Conservation (phyloP, 2,113 vertebrate genomes). For the Bubo bubo region DNA sequence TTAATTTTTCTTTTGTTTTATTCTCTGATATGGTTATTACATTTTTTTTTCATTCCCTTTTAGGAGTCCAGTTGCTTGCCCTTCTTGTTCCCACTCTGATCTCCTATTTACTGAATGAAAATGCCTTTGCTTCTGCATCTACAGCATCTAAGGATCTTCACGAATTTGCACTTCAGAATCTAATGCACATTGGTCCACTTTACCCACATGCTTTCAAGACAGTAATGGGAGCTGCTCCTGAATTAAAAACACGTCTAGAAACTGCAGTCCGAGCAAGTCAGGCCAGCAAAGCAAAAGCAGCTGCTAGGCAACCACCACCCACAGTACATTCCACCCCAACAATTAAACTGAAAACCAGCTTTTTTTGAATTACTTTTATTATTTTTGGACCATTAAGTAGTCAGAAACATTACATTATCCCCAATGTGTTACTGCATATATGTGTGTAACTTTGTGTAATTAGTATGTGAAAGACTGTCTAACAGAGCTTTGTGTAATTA, state of each 20-base stretch:
- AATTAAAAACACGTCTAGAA: slow-evolving; percentile 92
- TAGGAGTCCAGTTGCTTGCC: slow-evolving; percentile 93
- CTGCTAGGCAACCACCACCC: slow-evolving; percentile 86
- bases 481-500: slow-evolving; percentile 38
- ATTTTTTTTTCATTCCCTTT: neutral
- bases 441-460: slow-evolving; percentile 49
- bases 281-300: slow-evolving; percentile 91
- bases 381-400: slow-evolving; percentile 52
- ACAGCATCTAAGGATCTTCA: slow-evolving; percentile 88
- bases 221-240: slow-evolving; percentile 95
- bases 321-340: slow-evolving; percentile 89
- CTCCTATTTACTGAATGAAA: slow-evolving; percentile 95
- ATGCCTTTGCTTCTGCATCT: slow-evolving; percentile 85
- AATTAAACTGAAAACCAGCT: slow-evolving; percentile 98
- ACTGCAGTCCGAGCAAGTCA: slow-evolving; percentile 93
- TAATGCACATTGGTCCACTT: slow-evolving; percentile 96
- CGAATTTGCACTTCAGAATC: slow-evolving; percentile 94
- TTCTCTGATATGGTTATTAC: neutral
- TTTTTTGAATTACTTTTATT: slow-evolving; percentile 84
- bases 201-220: slow-evolving; percentile 96
- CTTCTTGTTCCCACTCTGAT: slow-evolving; percentile 94
- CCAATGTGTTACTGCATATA: slow-evolving; percentile 9
- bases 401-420: slow-evolving; percentile 44
- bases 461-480: slow-evolving; percentile 58
- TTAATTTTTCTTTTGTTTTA: neutral